Evolutionary conservation across 2,113 vertebrate genomes (phyloP), one percentile per base, ranked within the genome.

Genomic region (Neolamprologus variostigma): DNA sequence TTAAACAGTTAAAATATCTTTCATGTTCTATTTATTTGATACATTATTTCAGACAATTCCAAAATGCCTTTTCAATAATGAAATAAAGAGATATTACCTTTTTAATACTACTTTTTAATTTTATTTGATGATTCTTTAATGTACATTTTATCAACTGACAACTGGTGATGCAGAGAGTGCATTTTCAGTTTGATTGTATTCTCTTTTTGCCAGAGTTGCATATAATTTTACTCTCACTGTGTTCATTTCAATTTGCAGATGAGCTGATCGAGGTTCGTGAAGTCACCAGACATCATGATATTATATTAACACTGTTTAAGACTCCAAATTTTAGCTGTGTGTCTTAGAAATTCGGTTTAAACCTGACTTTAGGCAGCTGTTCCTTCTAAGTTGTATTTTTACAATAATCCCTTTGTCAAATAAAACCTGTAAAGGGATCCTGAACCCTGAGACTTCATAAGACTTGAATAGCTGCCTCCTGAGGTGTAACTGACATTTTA

Each of bases 401-500:
- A 26, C 61, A 84, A 28, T 86, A 79, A 88, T 80, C 26, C 7
- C 50, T 85, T 73, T 55, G 80, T 82, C 23, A 90, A 87, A 84
- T 83, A 81, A 76, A 86, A 84, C 21, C 28, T 80, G 35, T 17
- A 19, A 53, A 37, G 19, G 23, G 79, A 88, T 90, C 26, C 84
- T 83, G 68, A 87, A 73, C 81, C 50, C 61, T 42, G 2, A 59
- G 54, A 85, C 84, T 91, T 84, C 73, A 92, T 82, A 90, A 87
- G 53, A 86, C 61, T 82, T 85, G 45, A 91, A 81, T 85, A 86
- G 53, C 87, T 86, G 50, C 84, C 86, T 89, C 87, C 84, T 45
- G 19, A 35, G 51, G 88, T 80, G 85, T 86, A 89, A 83, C 66
- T 73, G 83, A 23, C 63, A 55, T 87, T 94, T 91, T 84, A 90